Percentiles rank a stretch among this genome's conserved stretches.
These are phyloP conservation scores for Strigamia transsilvanica DNA, from an alignment of 2,888 invertebrate genomes.

Conservation along the genomic window DNA sequence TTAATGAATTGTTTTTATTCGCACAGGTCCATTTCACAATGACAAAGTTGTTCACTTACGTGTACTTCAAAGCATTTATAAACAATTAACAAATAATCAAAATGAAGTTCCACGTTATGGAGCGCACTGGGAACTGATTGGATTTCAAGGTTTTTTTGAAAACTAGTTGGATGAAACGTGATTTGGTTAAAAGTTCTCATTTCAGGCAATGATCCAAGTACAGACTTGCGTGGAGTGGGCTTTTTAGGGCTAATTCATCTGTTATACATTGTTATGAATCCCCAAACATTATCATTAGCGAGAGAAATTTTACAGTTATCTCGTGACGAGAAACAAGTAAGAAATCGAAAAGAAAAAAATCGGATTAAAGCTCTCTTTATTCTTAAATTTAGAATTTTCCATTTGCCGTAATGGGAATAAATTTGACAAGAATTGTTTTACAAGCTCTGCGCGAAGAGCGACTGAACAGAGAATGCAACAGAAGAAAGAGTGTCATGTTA, in stretches of 20 bases:
- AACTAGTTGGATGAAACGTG: neutral
- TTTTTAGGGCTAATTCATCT: conserved; percentile 67
- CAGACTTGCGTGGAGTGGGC: conserved; percentile 68
- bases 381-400: conserved; percentile 67
- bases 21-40: conserved; percentile 64
- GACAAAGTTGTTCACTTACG: conserved; percentile 64
- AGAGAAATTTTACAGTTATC: conserved; percentile 66
- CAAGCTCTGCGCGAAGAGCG: conserved; percentile 66
- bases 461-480: conserved; percentile 66
- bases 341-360: neutral
- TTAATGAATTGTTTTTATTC: neutral
- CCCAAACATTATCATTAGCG: conserved; percentile 62
- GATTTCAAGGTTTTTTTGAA: conserved; percentile 66
- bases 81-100: conserved; percentile 64
- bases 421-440: conserved; percentile 67
- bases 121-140: conserved; percentile 69
- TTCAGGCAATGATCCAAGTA: conserved; percentile 66
- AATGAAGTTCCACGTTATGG: conserved; percentile 67
- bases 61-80: conserved; percentile 67
- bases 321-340: conserved; percentile 64
- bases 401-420: conserved; percentile 68
- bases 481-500: conserved; percentile 63
- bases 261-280: conserved; percentile 64
- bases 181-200: conserved; percentile 26
- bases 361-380: neutral